phyloP scores from a whole-genome alignment of 2,888 invertebrate species.

The Drosophila nigricruria region DNA sequence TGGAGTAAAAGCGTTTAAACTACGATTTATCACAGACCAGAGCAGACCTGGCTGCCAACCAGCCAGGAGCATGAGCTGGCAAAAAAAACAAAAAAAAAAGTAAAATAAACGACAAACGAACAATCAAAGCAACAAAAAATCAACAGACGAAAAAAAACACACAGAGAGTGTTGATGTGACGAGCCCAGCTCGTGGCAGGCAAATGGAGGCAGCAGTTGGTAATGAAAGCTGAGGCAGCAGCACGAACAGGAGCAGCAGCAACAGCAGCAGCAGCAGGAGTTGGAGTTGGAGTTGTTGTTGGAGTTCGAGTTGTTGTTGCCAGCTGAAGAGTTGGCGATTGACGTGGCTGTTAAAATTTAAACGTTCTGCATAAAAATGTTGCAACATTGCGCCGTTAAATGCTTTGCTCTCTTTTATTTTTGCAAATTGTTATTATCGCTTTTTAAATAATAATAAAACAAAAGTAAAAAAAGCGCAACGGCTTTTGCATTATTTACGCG shows the following conservation, averaged over 20 bases:
- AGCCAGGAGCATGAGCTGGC: constrained; percentile 17
- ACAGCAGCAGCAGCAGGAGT: neutral
- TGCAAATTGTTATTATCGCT: constrained; percentile 78
- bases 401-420: constrained; percentile 45
- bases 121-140: constrained; percentile 37
- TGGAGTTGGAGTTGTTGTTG: constrained; percentile 15
- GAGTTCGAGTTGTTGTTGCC: constrained; percentile 9
- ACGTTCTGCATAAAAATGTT: constrained; percentile 66
- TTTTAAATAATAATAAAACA: constrained; percentile 62
- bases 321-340: constrained; percentile 57
- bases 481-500: constrained; percentile 75
- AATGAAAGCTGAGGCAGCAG: constrained; percentile 6
- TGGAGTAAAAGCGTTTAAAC: constrained; percentile 81
- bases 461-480: constrained; percentile 56
- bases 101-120: constrained; percentile 19
- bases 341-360: constrained; percentile 67
- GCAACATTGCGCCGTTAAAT: constrained; percentile 41
- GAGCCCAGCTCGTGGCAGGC: constrained; percentile 21
- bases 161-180: constrained; percentile 57
- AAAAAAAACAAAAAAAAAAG: constrained; percentile 21
- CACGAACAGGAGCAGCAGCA: neutral
- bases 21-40: constrained; percentile 76
- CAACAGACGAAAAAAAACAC: constrained; percentile 32
- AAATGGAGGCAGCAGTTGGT: constrained; percentile 5
- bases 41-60: constrained; percentile 25